A percentile compares a stretch with the other conserved stretches of the same genome.
Conservation (phyloP, 30 jellyfish, hydroid and myxozoan genomes). For the Nemopilema nomurai region DNA sequence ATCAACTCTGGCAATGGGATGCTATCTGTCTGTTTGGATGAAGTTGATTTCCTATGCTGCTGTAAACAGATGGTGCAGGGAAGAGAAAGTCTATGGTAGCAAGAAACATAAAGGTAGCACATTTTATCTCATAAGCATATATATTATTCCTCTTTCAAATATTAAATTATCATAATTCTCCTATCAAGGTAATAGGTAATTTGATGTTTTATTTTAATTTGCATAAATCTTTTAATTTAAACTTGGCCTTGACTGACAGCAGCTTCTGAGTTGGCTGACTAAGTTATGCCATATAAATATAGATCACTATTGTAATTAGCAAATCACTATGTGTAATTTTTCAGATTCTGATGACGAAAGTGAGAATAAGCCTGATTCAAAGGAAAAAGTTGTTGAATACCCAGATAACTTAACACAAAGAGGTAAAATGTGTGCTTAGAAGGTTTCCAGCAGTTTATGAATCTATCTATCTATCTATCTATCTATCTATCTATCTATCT, state of each 20-base stretch:
- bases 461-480: too few relatives aligned
- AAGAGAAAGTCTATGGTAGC: conserved; percentile 47
- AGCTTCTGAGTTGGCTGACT: too few relatives aligned
- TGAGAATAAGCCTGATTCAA: conserved; percentile 54
- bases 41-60: conserved; percentile 87
- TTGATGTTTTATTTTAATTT: too few relatives aligned
- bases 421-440: conserved; percentile 56
- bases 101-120: conserved; percentile 50
- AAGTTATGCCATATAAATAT: too few relatives aligned
- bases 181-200: too few relatives aligned
- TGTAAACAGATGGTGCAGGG: conserved; percentile 91
- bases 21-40: conserved; percentile 57
- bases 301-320: too few relatives aligned
- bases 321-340: background rate
- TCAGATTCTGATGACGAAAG: conserved; percentile 37
- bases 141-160: too few relatives aligned
- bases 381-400: conserved; percentile 69
- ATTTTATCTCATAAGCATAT: background rate
- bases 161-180: too few relatives aligned
- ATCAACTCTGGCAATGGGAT: conserved; percentile 70
- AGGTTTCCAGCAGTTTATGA: too few relatives aligned
- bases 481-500: too few relatives aligned
- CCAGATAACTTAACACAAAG: conserved; percentile 80
- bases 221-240: too few relatives aligned
- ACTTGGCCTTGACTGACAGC: too few relatives aligned